Evolutionary conservation across 1,140 invertebrate species (phyloP), one percentile per base, ranked within the genome.

Genomic region (Aporrectodea caliginosa): DNA sequence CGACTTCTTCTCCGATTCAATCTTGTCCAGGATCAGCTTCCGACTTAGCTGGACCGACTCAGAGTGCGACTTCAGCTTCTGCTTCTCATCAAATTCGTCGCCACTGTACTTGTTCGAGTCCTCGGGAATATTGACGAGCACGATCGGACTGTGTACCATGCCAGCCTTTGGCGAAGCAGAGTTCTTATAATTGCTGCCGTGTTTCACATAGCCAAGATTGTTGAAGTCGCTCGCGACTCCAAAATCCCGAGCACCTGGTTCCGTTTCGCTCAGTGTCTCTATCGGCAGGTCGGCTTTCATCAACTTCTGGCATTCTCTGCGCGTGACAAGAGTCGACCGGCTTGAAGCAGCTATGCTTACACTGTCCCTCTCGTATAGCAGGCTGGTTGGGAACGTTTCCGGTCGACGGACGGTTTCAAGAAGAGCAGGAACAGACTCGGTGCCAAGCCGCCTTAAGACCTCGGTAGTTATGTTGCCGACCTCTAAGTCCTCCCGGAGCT

Each of bases 401-500:
- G 43, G 6, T 6, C 6, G 6, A 58, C 22, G 43, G 6, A 58
- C 43, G 6, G 43, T 22, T 58, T 58, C 43, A 6, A 22, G 22
- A 58, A 22, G 43, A 22, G 43, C 6, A 58, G 22, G 43, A 22
- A 30, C 27, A 34, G 34, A 31, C 2, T 22, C 29, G 12, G 27
- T 74, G 1, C 73, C 16, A 32, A 74, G 33, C n/a, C 33, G 73
- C 73, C 32, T 30, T 1, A 74, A 31, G 12, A n/a, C 73, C 34
- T 74, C 73, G 27, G 34, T 58, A 58, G 43, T 34, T n/a, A 74
- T 74, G 73, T 34, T 73, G 31, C 69, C 58, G 33, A 79, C 35
- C 31, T 75, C 73, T 1, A 58, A 32, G 68, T 79, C 78, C 74
- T 79, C 78, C 31, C 35, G 32, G 27, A 79, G 27, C 58, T 79